phyloP scores from a whole-genome alignment of 1,140 invertebrate species.

The Heliconius eleuchia region DNA sequence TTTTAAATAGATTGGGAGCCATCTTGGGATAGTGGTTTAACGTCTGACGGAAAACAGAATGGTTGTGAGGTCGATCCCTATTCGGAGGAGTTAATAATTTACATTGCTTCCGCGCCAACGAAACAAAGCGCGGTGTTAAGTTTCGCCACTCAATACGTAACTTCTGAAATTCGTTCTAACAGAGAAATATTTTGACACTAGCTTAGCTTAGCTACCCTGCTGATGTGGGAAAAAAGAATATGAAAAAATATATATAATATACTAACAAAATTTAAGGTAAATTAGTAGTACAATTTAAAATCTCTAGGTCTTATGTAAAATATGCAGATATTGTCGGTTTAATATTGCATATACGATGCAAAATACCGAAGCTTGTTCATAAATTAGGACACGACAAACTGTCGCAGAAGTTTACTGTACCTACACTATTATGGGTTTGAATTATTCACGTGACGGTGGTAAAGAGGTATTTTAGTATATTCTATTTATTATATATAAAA shows the following conservation, averaged over 20 bases:
- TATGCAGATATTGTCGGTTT: constrained; percentile 10
- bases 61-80: too few species aligned
- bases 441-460: background rate
- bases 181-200: too few species aligned
- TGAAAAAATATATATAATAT: too few species aligned
- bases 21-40: too few species aligned
- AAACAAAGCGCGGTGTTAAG: background rate
- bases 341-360: constrained; percentile 8
- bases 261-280: background rate
- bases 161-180: too few species aligned
- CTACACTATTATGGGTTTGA: background rate
- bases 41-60: too few species aligned
- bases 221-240: too few species aligned
- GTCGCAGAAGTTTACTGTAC: constrained; percentile 10
- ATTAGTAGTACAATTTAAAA: background rate
- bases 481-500: too few species aligned
- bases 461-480: background rate
- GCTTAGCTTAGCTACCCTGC: too few species aligned
- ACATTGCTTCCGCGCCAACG: too few species aligned
- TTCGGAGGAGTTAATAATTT: too few species aligned
- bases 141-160: background rate
- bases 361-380: constrained; percentile 12
- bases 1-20: too few species aligned
- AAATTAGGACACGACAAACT: constrained; percentile 12
- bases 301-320: background rate